Evolutionary conservation across 2,888 invertebrate genomes (phyloP), one percentile per base, ranked within the genome.

Genomic region (Ceramica pisi): DNA sequence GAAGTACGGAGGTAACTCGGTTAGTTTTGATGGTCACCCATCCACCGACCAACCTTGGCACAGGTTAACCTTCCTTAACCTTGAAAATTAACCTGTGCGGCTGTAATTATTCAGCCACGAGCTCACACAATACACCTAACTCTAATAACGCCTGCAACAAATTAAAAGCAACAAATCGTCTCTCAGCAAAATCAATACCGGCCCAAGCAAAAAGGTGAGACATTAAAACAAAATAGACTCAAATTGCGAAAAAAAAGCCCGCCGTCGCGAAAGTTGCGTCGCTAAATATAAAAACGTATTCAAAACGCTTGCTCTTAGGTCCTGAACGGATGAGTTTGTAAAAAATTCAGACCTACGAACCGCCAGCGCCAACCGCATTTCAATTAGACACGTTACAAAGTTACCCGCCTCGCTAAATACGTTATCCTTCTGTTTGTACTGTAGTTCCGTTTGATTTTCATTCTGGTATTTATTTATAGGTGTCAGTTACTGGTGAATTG

Each of bases 301-400:
- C 67, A 74, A 72, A 85, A 75, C 26, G 56, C 65, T 65, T 51
- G 62, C 59, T 67, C 59, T 35, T 23, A 35, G 57, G 55, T 66
- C 56, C 57, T 65, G 67, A 38, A 26, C 66, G 79, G 76, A 82
- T 59, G 81, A 80, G 78, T 82, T 81, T 59, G 73, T 87, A 80
- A 87, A 87, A 86, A 86, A 86, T 82, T 86, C 81, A 87, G 71
- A 61, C 5, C 48, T 64, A 63, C 68, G 75, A 23, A 38, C 57
- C 21, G 59, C 19, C 26, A 19, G 21, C 19, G 21, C 35, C 8
- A 38, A 78, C 75, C 78, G 80, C 77, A 68, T 86, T 86, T 87
- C 85, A 87, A 87, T 87, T 87, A 83, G 74, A 71, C 59, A 61
- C 62, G 71, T 81, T 82, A 78, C 56, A 65, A 85, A 85, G 63